Evolutionary conservation across 1,140 invertebrate species (phyloP).

Genomic region (Augochlora pura): DNA sequence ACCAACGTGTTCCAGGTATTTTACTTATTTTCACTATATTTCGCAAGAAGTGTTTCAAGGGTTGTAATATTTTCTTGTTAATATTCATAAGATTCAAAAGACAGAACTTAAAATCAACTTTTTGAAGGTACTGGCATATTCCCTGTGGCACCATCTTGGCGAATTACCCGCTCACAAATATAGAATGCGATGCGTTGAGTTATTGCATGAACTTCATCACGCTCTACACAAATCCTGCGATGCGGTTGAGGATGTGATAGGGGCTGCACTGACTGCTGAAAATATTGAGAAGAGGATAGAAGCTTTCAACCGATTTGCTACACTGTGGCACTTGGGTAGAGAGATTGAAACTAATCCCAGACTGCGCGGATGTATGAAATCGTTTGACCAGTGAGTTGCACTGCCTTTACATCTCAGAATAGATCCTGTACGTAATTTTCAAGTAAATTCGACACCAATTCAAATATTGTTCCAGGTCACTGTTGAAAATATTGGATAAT

Average conservation of each 20-base stretch:
- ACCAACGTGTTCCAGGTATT: constrained; percentile 85
- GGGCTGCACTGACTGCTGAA: constrained; percentile 79
- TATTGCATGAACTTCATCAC: constrained; percentile 87
- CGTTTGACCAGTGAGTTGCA: constrained; percentile 78
- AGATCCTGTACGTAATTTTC: not conserved
- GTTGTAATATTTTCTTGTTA: not conserved
- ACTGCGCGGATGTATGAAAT: constrained; percentile 78
- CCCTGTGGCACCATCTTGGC: constrained; percentile 86
- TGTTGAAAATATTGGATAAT: constrained; percentile 90
- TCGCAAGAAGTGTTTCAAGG: not conserved
- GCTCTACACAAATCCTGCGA: constrained; percentile 86
- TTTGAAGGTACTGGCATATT: constrained; percentile 82
- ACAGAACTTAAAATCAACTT: constrained; percentile 51
- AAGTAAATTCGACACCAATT: not conserved
- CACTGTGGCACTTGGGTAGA: constrained; percentile 90
- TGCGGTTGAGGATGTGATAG: constrained; percentile 87
- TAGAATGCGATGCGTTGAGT: constrained; percentile 83
- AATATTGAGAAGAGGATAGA: constrained; percentile 82
- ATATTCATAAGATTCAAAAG: not conserved
- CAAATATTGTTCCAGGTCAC: constrained; percentile 79
- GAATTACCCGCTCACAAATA: constrained; percentile 83
- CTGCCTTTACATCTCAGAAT: not conserved
- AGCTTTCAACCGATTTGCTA: constrained; percentile 87
- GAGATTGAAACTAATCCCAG: constrained; percentile 81
- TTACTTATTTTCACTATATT: not conserved